Percentiles rank a stretch among this genome's conserved stretches.
phyloP scores from a whole-genome alignment of 2,113 vertebrate species.

The Sporophila hypoxantha region DNA sequence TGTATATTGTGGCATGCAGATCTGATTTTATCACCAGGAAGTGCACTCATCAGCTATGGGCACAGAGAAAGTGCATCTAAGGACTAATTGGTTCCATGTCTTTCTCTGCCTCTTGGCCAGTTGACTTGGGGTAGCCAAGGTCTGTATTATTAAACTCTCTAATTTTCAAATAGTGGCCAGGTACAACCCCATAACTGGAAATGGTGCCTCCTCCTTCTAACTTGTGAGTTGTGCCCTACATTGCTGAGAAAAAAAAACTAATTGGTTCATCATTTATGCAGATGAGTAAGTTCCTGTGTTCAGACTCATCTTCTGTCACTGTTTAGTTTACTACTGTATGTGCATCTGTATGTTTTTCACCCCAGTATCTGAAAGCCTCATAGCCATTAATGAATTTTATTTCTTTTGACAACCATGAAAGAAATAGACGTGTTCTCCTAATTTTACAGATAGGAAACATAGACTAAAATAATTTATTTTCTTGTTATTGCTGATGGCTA shows the following conservation, averaged over 20 bases:
- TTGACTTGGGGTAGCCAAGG: neutral
- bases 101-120: neutral
- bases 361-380: neutral
- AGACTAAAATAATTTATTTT: neutral
- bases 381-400: neutral
- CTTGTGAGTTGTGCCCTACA: neutral
- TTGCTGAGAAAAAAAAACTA: neutral
- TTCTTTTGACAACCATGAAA: constrained; percentile 1
- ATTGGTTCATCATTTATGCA: neutral
- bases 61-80: neutral
- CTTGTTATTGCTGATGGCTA: neutral
- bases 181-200: neutral
- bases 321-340: neutral
- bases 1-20: neutral
- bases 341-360: neutral
- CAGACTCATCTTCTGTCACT: neutral
- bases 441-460: neutral
- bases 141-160: neutral
- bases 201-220: neutral
- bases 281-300: neutral
- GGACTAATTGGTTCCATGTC: neutral
- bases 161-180: neutral
- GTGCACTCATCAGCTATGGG: neutral
- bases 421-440: neutral
- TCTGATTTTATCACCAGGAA: neutral